Conservation (phyloP, 2,797 vertebrate genomes). For the Euthynnus affinis region DNA sequence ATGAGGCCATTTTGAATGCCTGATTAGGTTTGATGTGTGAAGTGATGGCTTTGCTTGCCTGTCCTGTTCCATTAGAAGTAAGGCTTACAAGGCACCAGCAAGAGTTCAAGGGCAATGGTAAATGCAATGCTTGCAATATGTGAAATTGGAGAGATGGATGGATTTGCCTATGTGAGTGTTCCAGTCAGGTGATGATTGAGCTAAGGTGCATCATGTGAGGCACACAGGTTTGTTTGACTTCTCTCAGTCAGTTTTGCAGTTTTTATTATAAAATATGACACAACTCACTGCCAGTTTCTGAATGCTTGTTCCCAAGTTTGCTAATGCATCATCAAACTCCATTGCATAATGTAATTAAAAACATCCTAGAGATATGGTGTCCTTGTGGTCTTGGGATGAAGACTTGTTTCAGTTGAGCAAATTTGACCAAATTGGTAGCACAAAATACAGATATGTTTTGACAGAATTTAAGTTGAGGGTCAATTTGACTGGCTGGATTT, state of each 20-base stretch:
- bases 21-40: slow-evolving; percentile 62
- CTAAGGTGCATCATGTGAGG: background rate
- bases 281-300: background rate
- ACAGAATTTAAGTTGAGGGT: no score
- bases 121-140: background rate
- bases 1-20: slow-evolving; percentile 55
- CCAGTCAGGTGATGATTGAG: slow-evolving; percentile 22
- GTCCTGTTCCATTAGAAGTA: slow-evolving; percentile 48
- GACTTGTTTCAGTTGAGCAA: no score
- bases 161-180: background rate
- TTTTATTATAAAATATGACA: background rate
- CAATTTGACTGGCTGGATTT: background rate
- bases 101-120: slow-evolving; percentile 31
- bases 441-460: no score
- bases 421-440: no score
- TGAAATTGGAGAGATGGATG: slow-evolving; percentile 5
- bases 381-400: no score
- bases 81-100: slow-evolving; percentile 13
- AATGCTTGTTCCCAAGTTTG: background rate
- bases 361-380: background rate
- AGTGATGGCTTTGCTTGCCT: slow-evolving; percentile 39
- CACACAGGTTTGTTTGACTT: background rate
- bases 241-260: background rate
- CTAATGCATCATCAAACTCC: background rate
- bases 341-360: background rate